These are phyloP conservation scores for Platalea minor DNA, from an alignment of 2,797 vertebrate species.

Conservation along the genomic window DNA sequence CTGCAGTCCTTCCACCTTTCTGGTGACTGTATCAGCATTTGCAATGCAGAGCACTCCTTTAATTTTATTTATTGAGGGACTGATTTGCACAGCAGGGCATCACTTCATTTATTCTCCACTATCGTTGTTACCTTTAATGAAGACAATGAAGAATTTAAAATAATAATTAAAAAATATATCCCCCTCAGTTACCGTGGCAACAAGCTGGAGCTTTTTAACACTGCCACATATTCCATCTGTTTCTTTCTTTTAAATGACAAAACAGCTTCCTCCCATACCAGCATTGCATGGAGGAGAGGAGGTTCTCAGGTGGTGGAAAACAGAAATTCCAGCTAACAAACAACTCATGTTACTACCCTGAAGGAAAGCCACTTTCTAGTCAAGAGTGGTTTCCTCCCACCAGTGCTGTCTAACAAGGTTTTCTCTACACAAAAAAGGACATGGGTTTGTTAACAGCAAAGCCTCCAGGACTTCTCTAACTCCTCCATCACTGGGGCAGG, in stretches of 20 bases:
- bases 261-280: conserved; percentile 42
- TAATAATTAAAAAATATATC: conserved; percentile 65
- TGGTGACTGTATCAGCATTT: conserved; percentile 53
- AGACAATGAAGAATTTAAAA: conserved; percentile 71
- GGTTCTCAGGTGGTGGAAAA: background rate
- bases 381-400: background rate
- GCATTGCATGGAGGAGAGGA: background rate
- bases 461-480: background rate
- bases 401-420: background rate
- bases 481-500: background rate
- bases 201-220: conserved; percentile 59
- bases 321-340: conserved; percentile 34
- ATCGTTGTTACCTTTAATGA: conserved; percentile 65
- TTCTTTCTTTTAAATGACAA: conserved; percentile 64
- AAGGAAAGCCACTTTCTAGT: background rate
- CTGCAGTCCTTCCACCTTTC: conserved; percentile 37
- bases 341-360: background rate
- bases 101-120: conserved; percentile 62
- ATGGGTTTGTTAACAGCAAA: background rate
- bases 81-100: conserved; percentile 62
- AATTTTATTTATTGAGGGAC: conserved; percentile 65
- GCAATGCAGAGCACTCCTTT: conserved; percentile 51
- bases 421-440: background rate
- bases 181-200: conserved; percentile 48
- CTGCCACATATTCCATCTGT: conserved; percentile 65